Conservation (phyloP, 1,140 invertebrate species). For the Pseudomyrmex cubaensis region DNA sequence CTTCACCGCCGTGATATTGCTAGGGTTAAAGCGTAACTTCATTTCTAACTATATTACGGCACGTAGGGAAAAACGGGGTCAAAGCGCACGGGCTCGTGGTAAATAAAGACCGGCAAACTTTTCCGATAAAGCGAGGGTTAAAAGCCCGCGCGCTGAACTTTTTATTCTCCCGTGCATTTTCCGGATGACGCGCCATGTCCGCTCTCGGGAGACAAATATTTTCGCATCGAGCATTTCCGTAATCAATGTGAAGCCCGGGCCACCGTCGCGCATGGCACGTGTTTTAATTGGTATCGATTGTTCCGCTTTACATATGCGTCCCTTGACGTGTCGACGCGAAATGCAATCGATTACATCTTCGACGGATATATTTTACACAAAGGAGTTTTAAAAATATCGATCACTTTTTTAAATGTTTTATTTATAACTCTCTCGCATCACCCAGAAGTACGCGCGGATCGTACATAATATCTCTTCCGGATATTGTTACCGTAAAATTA, state of each 20-base stretch:
- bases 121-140: slow-evolving; percentile 62
- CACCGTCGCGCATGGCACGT: neutral
- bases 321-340: slow-evolving; percentile 17
- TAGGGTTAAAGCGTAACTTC: slow-evolving; percentile 58
- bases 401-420: neutral
- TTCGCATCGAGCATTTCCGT: slow-evolving; percentile 53
- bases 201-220: slow-evolving; percentile 56
- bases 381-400: neutral
- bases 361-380: neutral
- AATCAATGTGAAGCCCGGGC: slow-evolving; percentile 40
- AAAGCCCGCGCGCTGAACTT: slow-evolving; percentile 49
- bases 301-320: neutral
- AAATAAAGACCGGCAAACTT: slow-evolving; percentile 59
- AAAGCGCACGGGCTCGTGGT: slow-evolving; percentile 56
- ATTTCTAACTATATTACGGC: slow-evolving; percentile 59
- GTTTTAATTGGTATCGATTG: slow-evolving; percentile 56
- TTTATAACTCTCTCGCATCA: neutral
- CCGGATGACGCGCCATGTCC: slow-evolving; percentile 45
- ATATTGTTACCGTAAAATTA: neutral
- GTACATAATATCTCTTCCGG: neutral
- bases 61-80: slow-evolving; percentile 58
- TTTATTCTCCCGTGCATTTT: slow-evolving; percentile 54
- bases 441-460: neutral
- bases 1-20: slow-evolving; percentile 23
- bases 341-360: slow-evolving; percentile 26